Evolutionary conservation across 2,113 vertebrate species (phyloP).

Genomic region (Neofelis nebulosa): DNA sequence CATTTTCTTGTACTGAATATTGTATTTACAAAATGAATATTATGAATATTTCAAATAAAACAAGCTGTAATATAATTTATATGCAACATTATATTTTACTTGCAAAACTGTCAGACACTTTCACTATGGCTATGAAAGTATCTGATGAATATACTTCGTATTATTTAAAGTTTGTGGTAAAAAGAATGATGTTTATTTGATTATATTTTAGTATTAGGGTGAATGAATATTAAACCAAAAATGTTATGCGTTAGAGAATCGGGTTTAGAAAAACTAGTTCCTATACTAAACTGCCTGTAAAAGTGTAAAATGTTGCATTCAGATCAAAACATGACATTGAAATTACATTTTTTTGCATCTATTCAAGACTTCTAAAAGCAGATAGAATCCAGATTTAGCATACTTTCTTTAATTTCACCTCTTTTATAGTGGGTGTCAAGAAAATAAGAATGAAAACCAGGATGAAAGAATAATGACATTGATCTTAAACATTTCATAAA

Average conservation of each 20-base stretch:
- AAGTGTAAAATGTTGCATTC: conserved; percentile 38
- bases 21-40: conserved; percentile 78
- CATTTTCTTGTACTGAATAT: conserved; percentile 71
- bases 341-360: conserved; percentile 35
- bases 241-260: conserved; percentile 54
- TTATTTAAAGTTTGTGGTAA: conserved; percentile 76
- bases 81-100: conserved; percentile 74
- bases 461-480: background rate
- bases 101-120: conserved; percentile 73
- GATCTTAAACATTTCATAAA: background rate
- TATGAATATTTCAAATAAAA: conserved; percentile 80
- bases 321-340: conserved; percentile 50
- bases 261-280: conserved; percentile 35
- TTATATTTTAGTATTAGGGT: conserved; percentile 58
- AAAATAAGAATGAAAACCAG: background rate
- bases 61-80: conserved; percentile 76
- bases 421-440: background rate
- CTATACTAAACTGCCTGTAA: conserved; percentile 21
- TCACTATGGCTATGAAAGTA: conserved; percentile 55
- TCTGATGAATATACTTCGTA: conserved; percentile 67
- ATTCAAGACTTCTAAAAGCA: conserved; percentile 26
- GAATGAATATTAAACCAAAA: conserved; percentile 68
- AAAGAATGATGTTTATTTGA: conserved; percentile 75
- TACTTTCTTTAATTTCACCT: background rate
- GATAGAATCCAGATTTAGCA: background rate